phyloP scores from a whole-genome alignment of 2,888 invertebrate species.

The Acanthosepion esculentum region DNA sequence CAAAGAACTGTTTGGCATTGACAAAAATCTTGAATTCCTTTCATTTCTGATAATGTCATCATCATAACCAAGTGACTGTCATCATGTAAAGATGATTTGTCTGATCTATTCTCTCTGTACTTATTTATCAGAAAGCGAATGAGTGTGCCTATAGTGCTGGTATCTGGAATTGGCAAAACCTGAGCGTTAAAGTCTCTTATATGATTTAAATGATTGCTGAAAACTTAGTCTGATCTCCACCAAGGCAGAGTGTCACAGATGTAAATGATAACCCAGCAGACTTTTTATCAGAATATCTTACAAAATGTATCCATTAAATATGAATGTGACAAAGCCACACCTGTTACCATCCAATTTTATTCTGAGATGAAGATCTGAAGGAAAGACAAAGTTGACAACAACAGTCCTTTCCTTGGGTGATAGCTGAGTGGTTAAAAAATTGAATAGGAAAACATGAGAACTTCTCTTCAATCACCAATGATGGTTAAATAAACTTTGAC shows the following conservation, averaged over 20 bases:
- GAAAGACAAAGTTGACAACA: background rate
- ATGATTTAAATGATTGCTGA: background rate
- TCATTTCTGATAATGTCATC: background rate
- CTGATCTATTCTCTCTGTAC: background rate
- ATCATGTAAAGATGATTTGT: background rate
- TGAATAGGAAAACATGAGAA: background rate
- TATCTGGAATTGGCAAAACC: background rate
- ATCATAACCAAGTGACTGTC: background rate
- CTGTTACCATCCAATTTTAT: background rate
- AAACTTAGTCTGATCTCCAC: background rate
- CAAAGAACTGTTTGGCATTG: background rate
- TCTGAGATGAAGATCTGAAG: background rate
- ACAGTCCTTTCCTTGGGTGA: background rate
- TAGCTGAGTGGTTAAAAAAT: background rate
- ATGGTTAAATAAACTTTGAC: background rate
- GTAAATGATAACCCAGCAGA: background rate
- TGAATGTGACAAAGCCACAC: constrained; percentile 33
- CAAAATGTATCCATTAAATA: constrained; percentile 4
- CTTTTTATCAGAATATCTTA: constrained; percentile 21
- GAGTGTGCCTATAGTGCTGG: background rate
- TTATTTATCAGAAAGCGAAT: background rate
- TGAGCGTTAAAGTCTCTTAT: background rate
- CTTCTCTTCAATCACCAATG: background rate
- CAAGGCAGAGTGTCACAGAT: background rate
- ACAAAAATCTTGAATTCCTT: background rate